Percentiles rank a stretch among this genome's conserved stretches.
phyloP scores from a whole-genome alignment of 2,888 invertebrate species.

The Yponomeuta plumbellus region DNA sequence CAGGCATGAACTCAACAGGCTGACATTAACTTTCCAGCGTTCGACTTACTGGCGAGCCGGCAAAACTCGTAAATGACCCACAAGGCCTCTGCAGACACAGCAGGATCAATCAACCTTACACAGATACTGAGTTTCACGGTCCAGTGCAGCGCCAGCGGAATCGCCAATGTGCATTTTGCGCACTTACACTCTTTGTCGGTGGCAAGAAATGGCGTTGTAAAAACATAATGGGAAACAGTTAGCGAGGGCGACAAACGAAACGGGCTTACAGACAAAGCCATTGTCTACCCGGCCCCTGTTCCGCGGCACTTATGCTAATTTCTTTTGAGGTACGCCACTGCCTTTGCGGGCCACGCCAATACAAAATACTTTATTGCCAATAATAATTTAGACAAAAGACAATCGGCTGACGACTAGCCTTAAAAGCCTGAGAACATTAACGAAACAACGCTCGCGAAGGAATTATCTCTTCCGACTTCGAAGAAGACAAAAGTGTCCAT shows the following conservation, averaged over 20 bases:
- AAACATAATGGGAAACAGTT: slow-evolving; percentile 48
- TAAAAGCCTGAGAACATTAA: slow-evolving; percentile 13
- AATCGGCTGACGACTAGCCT: slow-evolving; percentile 8
- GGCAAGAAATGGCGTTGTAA: slow-evolving; percentile 47
- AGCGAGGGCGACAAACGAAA: slow-evolving; percentile 49
- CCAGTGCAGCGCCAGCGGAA: slow-evolving; percentile 26
- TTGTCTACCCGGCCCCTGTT: slow-evolving; percentile 59
- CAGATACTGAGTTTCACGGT: slow-evolving; percentile 22
- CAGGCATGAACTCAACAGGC: slow-evolving; percentile 6
- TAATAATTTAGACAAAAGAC: slow-evolving; percentile 37
- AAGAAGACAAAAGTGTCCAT: neutral
- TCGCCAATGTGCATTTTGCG: slow-evolving; percentile 26
- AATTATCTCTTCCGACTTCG: slow-evolving; percentile 5
- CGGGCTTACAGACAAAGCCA: slow-evolving; percentile 67
- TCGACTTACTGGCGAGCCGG: slow-evolving; percentile 26
- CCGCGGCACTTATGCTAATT: slow-evolving; percentile 70
- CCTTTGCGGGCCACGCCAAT: slow-evolving; percentile 39
- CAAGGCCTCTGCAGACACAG: slow-evolving; percentile 21
- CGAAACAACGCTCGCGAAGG: neutral
- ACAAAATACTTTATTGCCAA: slow-evolving; percentile 52
- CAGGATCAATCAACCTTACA: slow-evolving; percentile 33
- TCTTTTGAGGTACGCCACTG: slow-evolving; percentile 58
- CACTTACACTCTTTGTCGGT: slow-evolving; percentile 39
- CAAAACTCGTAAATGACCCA: slow-evolving; percentile 27
- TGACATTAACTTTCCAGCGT: slow-evolving; percentile 30